A percentile compares a stretch with the other conserved stretches of the same genome.
These are phyloP conservation scores for Crotalus viridis DNA, from an alignment of 2,113 vertebrate genomes.

Conservation along the genomic window DNA sequence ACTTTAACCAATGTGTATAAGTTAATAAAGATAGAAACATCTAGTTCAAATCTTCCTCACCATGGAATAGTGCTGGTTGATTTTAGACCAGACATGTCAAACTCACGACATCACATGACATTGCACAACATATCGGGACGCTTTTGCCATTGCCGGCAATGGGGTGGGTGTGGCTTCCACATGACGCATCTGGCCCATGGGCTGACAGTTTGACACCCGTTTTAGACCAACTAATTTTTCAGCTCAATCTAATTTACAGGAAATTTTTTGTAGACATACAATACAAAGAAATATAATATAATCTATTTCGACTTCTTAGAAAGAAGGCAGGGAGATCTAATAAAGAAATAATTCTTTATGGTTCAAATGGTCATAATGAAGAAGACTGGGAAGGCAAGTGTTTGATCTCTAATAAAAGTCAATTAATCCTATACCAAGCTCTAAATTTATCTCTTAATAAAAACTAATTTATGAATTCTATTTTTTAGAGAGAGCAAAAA, in stretches of 20 bases:
- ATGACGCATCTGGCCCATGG: no score
- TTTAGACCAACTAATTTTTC: neutral
- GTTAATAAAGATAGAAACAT: neutral
- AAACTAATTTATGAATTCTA: neutral
- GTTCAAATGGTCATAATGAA: neutral
- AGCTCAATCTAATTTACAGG: neutral
- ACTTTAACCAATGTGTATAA: neutral
- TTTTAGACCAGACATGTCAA: neutral
- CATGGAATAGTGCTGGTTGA: neutral
- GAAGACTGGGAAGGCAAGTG: neutral
- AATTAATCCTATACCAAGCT: neutral
- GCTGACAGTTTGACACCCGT: no score
- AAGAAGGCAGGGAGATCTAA: neutral
- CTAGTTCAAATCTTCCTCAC: neutral
- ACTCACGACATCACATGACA: no score
- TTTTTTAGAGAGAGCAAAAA: neutral
- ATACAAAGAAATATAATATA: neutral
- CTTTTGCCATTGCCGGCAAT: no score
- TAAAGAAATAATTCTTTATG: neutral
- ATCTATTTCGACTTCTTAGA: neutral
- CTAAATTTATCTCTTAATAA: neutral
- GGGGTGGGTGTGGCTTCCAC: no score
- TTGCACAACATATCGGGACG: no score
- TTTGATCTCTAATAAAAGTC: neutral
- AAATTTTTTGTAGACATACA: neutral